phyloP scores from a whole-genome alignment of 2,888 invertebrate genomes.

The Punctoribates punctum region DNA sequence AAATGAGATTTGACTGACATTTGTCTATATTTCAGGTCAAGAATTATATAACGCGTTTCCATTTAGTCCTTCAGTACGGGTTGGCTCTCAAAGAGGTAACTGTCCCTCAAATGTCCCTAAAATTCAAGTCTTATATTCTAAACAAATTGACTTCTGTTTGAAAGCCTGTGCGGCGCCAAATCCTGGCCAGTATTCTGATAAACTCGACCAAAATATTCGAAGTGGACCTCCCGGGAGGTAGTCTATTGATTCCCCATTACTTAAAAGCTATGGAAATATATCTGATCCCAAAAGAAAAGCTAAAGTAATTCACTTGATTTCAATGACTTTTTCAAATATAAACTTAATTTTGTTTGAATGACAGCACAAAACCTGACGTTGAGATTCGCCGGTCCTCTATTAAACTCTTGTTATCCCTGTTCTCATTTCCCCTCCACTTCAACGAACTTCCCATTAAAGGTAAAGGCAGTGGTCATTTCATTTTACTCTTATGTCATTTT shows the following conservation, averaged over 20 bases:
- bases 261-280: conserved; percentile 86
- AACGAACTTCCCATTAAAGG: conserved; percentile 58
- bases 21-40: conserved; percentile 28
- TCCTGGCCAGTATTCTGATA: conserved; percentile 79
- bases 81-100: conserved; percentile 54
- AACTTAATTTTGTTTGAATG: neutral
- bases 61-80: conserved; percentile 77
- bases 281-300: conserved; percentile 68
- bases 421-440: conserved; percentile 90
- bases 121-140: no score
- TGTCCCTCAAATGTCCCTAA: no score
- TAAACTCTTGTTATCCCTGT: conserved; percentile 80
- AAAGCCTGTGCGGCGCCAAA: conserved; percentile 54
- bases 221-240: conserved; percentile 85
- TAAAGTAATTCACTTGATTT: conserved; percentile 62
- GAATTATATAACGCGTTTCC: conserved; percentile 39
- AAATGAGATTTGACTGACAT: neutral
- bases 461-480: no score
- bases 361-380: conserved; percentile 48
- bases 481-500: no score
- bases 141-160: no score
- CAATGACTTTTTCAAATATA: neutral
- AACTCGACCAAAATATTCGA: conserved; percentile 83
- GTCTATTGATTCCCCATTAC: conserved; percentile 83
- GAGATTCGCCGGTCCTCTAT: conserved; percentile 82